phyloP scores from a whole-genome alignment of 2,797 vertebrate genomes.

The Gambusia yucatana region DNA sequence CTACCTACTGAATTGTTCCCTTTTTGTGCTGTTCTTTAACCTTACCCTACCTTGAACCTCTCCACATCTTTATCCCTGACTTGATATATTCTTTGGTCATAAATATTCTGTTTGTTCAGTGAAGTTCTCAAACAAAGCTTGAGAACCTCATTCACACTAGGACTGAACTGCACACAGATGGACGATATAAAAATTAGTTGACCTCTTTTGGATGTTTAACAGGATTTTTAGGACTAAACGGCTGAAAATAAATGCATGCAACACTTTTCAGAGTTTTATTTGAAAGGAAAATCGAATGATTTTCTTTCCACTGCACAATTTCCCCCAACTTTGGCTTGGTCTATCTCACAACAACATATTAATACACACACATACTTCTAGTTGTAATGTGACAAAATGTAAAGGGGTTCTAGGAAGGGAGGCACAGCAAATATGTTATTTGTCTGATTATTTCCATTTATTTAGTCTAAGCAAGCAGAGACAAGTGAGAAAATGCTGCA shows the following conservation, averaged over 20 bases:
- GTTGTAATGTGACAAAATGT: neutral
- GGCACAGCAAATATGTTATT: slow-evolving; percentile 12
- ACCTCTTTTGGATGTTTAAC: neutral
- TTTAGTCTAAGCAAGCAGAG: slow-evolving; percentile 8
- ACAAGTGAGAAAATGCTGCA: slow-evolving; percentile 16
- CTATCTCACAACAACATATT: neutral
- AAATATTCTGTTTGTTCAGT: neutral
- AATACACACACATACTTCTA: neutral
- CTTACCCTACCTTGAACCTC: neutral
- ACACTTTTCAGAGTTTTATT: neutral
- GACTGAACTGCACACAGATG: neutral
- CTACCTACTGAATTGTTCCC: neutral
- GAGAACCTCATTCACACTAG: neutral
- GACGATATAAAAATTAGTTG: neutral
- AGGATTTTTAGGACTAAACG: neutral
- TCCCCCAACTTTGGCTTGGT: neutral
- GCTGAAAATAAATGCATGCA: neutral
- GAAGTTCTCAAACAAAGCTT: neutral
- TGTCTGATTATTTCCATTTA: slow-evolving; percentile 15
- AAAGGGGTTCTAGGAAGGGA: neutral
- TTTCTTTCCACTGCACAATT: neutral
- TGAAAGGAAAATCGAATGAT: neutral
- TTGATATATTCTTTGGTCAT: neutral
- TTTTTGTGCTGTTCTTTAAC: neutral
- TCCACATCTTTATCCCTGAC: neutral